These are phyloP conservation scores for Poecilia gillii DNA, from an alignment of 2,797 vertebrate species.

Conservation along the genomic window DNA sequence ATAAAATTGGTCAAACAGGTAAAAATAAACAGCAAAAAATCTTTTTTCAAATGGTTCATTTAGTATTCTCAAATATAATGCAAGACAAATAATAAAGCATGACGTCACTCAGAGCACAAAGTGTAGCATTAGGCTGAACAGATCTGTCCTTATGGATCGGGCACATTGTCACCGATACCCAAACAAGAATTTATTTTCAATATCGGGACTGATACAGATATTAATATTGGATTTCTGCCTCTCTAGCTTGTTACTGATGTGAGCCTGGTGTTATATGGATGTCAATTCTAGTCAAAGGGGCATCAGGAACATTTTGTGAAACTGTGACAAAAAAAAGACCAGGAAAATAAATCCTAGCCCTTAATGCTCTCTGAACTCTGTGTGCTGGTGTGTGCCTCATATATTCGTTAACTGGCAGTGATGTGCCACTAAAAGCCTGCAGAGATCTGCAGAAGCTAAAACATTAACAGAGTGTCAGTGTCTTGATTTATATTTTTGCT, in stretches of 20 bases:
- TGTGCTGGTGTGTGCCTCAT: constrained; percentile 9
- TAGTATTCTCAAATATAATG: too few relatives aligned
- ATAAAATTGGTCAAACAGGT: too few relatives aligned
- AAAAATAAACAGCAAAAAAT: too few relatives aligned
- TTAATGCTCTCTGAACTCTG: constrained; percentile 10
- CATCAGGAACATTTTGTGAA: not conserved
- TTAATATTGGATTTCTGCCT: too few relatives aligned
- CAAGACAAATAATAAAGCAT: too few relatives aligned
- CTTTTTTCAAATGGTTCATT: too few relatives aligned
- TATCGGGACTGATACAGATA: too few relatives aligned
- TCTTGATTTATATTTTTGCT: constrained; percentile 73
- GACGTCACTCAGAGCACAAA: too few relatives aligned
- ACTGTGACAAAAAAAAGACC: not conserved
- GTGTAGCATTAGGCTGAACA: too few relatives aligned
- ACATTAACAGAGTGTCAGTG: constrained; percentile 76
- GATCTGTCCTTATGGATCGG: too few relatives aligned
- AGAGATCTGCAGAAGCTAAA: constrained; percentile 61
- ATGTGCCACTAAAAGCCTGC: constrained; percentile 55
- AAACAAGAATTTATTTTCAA: too few relatives aligned
- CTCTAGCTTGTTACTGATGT: not conserved
- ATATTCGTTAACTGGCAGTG: constrained; percentile 55
- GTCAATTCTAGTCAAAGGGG: not conserved
- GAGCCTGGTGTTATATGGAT: not conserved
- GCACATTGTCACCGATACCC: too few relatives aligned
- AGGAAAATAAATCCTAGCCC: not conserved